These are phyloP conservation scores for Amitus sp. DNA, from an alignment of 2,888 invertebrate species.

Conservation along the genomic window DNA sequence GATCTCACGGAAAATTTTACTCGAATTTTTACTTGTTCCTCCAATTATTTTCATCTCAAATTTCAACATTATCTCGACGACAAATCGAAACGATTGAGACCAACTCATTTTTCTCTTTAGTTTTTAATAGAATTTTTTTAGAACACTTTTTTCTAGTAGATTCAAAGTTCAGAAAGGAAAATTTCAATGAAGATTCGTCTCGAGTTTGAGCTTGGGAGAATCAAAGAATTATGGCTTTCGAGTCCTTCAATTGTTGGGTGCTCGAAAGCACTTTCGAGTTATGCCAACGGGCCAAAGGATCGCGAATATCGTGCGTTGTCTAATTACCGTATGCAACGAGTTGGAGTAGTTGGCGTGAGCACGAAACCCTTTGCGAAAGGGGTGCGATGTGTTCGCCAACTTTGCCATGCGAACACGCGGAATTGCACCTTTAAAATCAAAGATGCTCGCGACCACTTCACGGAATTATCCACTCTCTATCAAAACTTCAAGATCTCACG, in stretches of 20 bases:
- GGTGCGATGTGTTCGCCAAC: slow-evolving; percentile 52
- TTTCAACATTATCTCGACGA: too few species aligned
- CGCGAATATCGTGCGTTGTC: slow-evolving; percentile 60
- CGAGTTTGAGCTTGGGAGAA: too few species aligned
- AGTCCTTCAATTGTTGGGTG: slow-evolving; percentile 28
- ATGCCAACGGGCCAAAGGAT: slow-evolving; percentile 49
- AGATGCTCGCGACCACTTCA: slow-evolving; percentile 15
- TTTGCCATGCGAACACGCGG: slow-evolving; percentile 39
- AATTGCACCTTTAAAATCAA: slow-evolving; percentile 17
- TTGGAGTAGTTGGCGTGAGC: slow-evolving; percentile 63
- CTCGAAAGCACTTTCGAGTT: slow-evolving; percentile 43
- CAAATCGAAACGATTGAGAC: too few species aligned
- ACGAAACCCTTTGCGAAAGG: slow-evolving; percentile 54
- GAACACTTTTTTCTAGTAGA: too few species aligned
- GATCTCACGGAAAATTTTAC: too few species aligned
- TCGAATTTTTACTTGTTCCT: too few species aligned
- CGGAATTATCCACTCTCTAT: not conserved
- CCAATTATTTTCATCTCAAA: too few species aligned
- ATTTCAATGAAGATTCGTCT: too few species aligned
- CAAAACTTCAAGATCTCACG: too few species aligned
- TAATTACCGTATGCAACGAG: slow-evolving; percentile 65
- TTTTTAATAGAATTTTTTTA: not conserved
- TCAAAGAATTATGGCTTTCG: too few species aligned
- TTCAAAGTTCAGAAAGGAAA: too few species aligned
- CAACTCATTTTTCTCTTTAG: not conserved